phyloP scores from a whole-genome alignment of 2,888 invertebrate species.

The Cyaniris semiargus region DNA sequence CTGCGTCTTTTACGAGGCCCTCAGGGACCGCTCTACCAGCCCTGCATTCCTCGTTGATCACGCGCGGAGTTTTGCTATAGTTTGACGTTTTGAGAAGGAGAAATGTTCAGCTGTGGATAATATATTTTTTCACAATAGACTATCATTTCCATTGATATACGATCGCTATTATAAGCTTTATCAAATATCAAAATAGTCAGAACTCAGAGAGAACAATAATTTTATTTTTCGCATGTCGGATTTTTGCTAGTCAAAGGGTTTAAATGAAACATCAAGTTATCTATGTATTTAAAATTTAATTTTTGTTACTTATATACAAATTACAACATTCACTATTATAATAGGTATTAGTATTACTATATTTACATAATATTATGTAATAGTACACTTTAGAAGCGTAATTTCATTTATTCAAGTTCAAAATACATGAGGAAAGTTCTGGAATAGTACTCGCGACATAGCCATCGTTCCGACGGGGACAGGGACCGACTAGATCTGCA shows the following conservation, averaged over 20 bases:
- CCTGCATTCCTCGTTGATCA: no score
- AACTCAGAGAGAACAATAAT: no score
- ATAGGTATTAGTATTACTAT: conserved; percentile 77
- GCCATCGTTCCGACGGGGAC: conserved; percentile 56
- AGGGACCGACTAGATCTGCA: conserved; percentile 46
- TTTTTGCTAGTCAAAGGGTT: conserved; percentile 42
- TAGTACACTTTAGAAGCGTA: conserved; percentile 80
- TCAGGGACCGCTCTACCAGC: no score
- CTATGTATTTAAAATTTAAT: conserved; percentile 81
- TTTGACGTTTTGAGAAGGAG: no score
- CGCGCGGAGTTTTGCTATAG: no score
- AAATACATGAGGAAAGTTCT: conserved; percentile 75
- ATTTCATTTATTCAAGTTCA: conserved; percentile 72
- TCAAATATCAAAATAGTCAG: no score
- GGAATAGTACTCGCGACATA: conserved; percentile 65
- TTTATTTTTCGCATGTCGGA: no score
- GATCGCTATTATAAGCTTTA: no score
- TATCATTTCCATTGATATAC: no score
- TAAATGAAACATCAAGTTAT: conserved; percentile 66
- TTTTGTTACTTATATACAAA: conserved; percentile 81
- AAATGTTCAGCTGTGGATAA: no score
- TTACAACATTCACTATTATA: conserved; percentile 81
- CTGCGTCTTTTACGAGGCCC: no score
- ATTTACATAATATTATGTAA: conserved; percentile 73
- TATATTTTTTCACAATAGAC: no score